Evolutionary conservation across 2,888 invertebrate genomes (phyloP), one percentile per base, ranked within the genome.

Genomic region (Caradrina kadenii): DNA sequence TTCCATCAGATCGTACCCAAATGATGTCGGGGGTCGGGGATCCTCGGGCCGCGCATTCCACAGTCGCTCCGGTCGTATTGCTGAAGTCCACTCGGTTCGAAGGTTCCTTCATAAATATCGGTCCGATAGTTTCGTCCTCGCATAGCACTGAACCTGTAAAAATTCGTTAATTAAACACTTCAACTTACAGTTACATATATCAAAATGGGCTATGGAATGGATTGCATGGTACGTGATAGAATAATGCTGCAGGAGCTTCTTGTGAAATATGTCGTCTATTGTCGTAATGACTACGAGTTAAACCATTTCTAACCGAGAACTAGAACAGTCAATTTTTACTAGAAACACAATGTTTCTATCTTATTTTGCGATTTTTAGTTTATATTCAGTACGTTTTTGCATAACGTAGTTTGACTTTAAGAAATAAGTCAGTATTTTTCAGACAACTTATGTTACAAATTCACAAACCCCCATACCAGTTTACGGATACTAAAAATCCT

Each of bases 51-150:
- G 98, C 98, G 92, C 99, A 99, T 93, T 99, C 98, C 74, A 99
- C 98, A 86, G 98, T 98, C 74, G 98, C 98, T 87, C 99, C 99
- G 70, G 98, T 98, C 83, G 98, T 98, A 93, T 99, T 99, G 83
- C 98, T 98, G 94, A 99, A 99, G 94, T 98, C 99, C 82, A 99
- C 97, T 86, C 98, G 97, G 94, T 98, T 98, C 77, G 98, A 98
- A 66, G 99, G 99, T 96, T 99, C 99, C 87, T 98, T 98, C 87
- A 98, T 97, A 93, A 99, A 99, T 82, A 98, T 98, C 49, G 99
- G 99, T 85, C 99, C 99, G 94, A 97, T 97, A 56, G 97, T 97
- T 87, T 97, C 97, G 91, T 97, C 97, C 95, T 98, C 98, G 86
- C 96, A 96, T 80, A 91, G 89, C 89, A 92, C 95, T 93, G 93